These are phyloP conservation scores for Babylonia areolata DNA, from an alignment of 1,140 invertebrate species.

Conservation along the genomic window DNA sequence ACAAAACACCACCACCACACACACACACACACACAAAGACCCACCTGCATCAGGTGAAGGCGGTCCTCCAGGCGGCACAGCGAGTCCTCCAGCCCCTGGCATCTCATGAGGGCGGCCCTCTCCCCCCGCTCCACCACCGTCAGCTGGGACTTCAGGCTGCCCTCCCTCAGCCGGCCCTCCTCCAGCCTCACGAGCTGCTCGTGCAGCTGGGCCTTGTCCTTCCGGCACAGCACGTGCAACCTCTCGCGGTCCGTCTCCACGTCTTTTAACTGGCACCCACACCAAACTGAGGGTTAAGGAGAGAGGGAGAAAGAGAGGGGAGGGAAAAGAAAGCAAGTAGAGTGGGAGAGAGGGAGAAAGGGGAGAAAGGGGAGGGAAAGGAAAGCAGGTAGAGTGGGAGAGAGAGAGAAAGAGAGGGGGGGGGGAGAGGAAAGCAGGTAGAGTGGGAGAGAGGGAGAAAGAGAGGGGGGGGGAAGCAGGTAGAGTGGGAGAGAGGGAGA, in stretches of 20 bases:
- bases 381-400: too few relatives aligned
- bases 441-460: too few relatives aligned
- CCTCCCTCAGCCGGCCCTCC: conserved; percentile 63
- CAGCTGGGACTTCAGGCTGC: conserved; percentile 44
- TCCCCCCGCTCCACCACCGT: background rate
- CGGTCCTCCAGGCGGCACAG: background rate
- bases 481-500: too few relatives aligned
- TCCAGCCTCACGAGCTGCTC: conserved; percentile 66
- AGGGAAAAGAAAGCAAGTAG: too few relatives aligned
- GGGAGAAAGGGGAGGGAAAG: too few relatives aligned
- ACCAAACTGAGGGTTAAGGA: background rate
- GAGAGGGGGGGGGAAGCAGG: too few relatives aligned
- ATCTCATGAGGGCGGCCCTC: background rate
- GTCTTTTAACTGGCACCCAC: background rate
- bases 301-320: too few relatives aligned
- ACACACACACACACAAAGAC: too few relatives aligned
- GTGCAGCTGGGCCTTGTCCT: conserved; percentile 70
- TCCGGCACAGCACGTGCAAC: conserved; percentile 40
- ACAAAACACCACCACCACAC: too few relatives aligned
- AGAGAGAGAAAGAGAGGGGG: conserved; percentile 33
- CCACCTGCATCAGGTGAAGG: background rate
- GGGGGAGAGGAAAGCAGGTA: too few relatives aligned
- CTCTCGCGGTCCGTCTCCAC: background rate
- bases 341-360: too few relatives aligned
- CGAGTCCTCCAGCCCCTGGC: background rate